Conservation (phyloP, 2,888 invertebrate genomes). For the Eudasyphora cyanicolor region DNA sequence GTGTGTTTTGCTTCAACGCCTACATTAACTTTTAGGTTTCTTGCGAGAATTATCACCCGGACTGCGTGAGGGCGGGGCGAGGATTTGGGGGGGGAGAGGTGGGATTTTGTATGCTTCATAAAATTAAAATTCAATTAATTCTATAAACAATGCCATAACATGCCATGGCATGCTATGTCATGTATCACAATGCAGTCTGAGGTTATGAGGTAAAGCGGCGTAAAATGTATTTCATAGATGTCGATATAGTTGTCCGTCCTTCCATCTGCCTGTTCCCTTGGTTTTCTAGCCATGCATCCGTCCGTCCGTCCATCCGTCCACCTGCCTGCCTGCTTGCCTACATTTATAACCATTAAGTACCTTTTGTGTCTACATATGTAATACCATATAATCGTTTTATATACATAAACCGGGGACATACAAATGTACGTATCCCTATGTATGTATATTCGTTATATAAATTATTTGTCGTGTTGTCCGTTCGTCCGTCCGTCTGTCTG, state of each 20-base stretch:
- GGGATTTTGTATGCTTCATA: not conserved
- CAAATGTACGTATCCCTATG: not conserved
- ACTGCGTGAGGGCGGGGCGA: not conserved
- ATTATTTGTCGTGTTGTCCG: no score
- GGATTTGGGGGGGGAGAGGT: no score
- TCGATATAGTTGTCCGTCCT: not conserved
- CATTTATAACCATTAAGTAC: not conserved
- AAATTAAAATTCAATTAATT: slow-evolving; percentile 25
- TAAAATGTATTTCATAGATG: slow-evolving; percentile 10
- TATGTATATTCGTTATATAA: not conserved
- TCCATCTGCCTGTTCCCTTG: not conserved
- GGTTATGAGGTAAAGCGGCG: not conserved
- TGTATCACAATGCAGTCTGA: not conserved
- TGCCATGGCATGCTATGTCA: slow-evolving; percentile 6
- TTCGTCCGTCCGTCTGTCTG: not conserved
- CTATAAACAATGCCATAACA: slow-evolving; percentile 2
- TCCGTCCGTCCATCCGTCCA: not conserved
- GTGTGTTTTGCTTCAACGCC: not conserved
- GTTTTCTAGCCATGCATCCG: no score
- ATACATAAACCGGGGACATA: not conserved
- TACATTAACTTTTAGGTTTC: not conserved
- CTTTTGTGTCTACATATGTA: not conserved
- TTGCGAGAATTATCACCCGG: not conserved
- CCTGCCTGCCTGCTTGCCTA: not conserved
- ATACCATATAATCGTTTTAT: slow-evolving; percentile 4